phyloP scores from a whole-genome alignment of 2,797 vertebrate species.

The Tiaroga cobitis region DNA sequence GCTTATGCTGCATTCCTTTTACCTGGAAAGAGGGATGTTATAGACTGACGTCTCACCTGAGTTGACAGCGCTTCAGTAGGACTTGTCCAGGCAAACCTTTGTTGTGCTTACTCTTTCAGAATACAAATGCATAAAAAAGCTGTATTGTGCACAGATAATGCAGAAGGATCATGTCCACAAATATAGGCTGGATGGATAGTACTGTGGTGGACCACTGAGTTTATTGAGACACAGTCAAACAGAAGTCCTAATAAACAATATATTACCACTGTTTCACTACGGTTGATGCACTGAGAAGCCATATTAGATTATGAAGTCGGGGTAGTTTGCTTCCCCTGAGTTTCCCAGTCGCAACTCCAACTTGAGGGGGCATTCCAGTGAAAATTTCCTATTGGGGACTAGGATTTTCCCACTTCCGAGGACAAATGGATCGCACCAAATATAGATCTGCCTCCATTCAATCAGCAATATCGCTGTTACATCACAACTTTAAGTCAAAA shows the following conservation, averaged over 20 bases:
- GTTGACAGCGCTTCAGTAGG: not conserved
- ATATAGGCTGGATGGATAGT: not conserved
- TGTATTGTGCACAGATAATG: not conserved
- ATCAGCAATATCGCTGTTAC: not conserved
- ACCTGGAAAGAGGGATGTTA: not conserved
- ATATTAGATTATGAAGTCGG: not conserved
- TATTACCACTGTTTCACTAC: not conserved
- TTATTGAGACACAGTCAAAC: not conserved
- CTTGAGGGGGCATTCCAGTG: not conserved
- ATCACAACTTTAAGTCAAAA: not conserved
- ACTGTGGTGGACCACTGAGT: not conserved
- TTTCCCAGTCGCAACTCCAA: not conserved
- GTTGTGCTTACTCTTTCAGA: not conserved
- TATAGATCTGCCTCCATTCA: not conserved
- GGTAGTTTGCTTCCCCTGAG: not conserved
- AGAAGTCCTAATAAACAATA: not conserved
- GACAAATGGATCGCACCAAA: not conserved
- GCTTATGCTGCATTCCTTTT: not conserved
- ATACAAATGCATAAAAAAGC: not conserved
- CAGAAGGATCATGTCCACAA: not conserved
- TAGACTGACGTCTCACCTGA: not conserved
- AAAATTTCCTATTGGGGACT: not conserved
- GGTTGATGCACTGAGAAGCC: not conserved
- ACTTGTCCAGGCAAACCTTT: not conserved
- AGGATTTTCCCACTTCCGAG: not conserved